Percentiles rank a stretch among this genome's conserved stretches.
phyloP scores from a whole-genome alignment of 2,113 vertebrate genomes.

The Petrocephalus zakoni region DNA sequence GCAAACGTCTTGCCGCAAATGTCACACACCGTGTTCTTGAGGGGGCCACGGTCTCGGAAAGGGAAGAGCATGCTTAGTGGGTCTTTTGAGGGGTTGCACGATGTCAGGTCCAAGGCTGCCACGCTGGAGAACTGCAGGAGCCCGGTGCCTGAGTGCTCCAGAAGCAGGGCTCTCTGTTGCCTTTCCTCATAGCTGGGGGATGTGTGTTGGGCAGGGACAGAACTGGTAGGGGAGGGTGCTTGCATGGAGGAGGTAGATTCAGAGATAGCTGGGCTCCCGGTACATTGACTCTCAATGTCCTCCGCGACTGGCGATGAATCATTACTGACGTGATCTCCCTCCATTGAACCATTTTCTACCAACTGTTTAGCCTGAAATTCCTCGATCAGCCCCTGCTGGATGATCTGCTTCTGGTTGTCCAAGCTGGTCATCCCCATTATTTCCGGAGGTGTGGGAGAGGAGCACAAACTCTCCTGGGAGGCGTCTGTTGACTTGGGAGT shows the following conservation, averaged over 20 bases:
- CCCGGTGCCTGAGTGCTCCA: conserved; percentile 55
- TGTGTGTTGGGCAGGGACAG: conserved; percentile 62
- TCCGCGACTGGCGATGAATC: conserved; percentile 67
- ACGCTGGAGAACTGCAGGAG: conserved; percentile 60
- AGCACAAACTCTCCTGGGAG: conserved; percentile 67
- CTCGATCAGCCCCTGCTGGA: conserved; percentile 65
- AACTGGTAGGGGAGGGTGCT: conserved; percentile 70
- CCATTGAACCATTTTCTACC: conserved; percentile 62
- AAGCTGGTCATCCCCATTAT: conserved; percentile 68
- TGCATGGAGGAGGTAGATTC: conserved; percentile 76
- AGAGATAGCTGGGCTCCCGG: conserved; percentile 68
- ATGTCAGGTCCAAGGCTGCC: conserved; percentile 67
- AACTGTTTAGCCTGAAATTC: conserved; percentile 73
- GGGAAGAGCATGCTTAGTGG: conserved; percentile 66
- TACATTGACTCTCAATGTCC: conserved; percentile 73
- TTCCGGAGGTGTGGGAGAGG: conserved; percentile 67
- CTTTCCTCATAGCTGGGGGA: conserved; percentile 65
- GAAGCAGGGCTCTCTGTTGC: conserved; percentile 50
- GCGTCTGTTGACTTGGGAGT: conserved; percentile 67
- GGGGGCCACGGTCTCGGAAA: conserved; percentile 70
- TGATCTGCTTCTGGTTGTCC: conserved; percentile 72
- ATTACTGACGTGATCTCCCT: conserved; percentile 66
- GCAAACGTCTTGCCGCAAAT: conserved; percentile 84
- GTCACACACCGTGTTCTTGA: conserved; percentile 78
- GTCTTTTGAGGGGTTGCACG: conserved; percentile 66